A percentile compares a stretch with the other conserved stretches of the same genome.
Conservation (phyloP, 2,113 vertebrate species). For the Potamarius usumacintae region DNA sequence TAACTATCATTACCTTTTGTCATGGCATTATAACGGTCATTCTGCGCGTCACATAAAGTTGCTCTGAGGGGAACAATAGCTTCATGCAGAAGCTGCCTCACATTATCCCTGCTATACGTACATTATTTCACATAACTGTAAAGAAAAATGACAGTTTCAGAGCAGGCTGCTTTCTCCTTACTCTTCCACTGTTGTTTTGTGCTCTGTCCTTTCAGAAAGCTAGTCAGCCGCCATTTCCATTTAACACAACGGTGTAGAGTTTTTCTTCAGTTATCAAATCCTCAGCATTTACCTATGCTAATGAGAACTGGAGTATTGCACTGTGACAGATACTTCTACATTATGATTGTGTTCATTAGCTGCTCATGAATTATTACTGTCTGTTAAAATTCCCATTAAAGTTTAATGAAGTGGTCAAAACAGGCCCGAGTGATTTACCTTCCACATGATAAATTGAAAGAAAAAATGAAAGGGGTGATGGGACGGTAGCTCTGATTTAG, state of each 20-base stretch:
- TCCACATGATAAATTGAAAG: constrained; percentile 45
- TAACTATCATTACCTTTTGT: constrained; percentile 30
- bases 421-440: constrained; percentile 54
- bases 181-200: background rate
- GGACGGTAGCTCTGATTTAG: constrained; percentile 39
- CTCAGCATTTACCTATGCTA: constrained; percentile 45
- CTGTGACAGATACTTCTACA: constrained; percentile 46
- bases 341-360: constrained; percentile 46
- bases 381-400: constrained; percentile 55
- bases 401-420: constrained; percentile 57
- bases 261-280: constrained; percentile 56
- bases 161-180: background rate
- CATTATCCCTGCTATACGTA: constrained; percentile 40
- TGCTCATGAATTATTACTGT: constrained; percentile 50
- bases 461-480: constrained; percentile 41
- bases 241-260: constrained; percentile 47
- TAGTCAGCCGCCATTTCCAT: background rate
- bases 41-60: constrained; percentile 4
- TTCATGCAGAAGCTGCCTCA: constrained; percentile 3
- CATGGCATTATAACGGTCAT: constrained; percentile 30
- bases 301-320: constrained; percentile 49
- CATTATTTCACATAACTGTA: constrained; percentile 44
- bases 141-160: constrained; percentile 31
- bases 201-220: constrained; percentile 6
- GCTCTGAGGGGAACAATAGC: background rate